Evolutionary conservation across 2,113 vertebrate genomes (phyloP), one percentile per base, ranked within the genome.

Genomic region (Heterocephalus glaber): DNA sequence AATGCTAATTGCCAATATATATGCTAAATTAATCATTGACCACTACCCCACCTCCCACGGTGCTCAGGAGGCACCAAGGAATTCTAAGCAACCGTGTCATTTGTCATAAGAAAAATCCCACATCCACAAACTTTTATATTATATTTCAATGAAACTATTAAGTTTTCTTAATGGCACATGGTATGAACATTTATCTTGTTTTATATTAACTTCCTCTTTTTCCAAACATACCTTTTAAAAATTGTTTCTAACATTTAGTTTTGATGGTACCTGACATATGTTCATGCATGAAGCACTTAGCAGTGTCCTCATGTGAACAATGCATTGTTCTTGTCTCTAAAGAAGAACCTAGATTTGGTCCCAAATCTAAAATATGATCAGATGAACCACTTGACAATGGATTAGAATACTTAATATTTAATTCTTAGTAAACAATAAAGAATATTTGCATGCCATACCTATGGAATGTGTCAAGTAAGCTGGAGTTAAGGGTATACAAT

Each of bases 71-170:
- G 41, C 28, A 74, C 41, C 28, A 68, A 49, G 16, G 54, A 38
- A 58, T 90, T 81, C 12, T 65, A 92, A 86, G 79, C 16, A 89
- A 81, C 83, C 44, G 58, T 80, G 16, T 95, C 13, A 86, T 86
- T 68, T 30, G 24, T 86, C 68, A 30, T 60, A 66, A 72, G 44
- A 96, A 58, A 68, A 65, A 85, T 16, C 76, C 20, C 30, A 83
- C 24, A 5, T n/a, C 47, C 7, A 52, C 47, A 30, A 33, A 77
- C 28, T 35, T 74, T 52, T 47, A 77, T 49, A 30, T 13, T 47
- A 16, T 41, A 52, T 60, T 95, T 20, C 72, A 49, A 65, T 82
- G 41, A 83, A 89, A 89, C 20, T 49, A 28, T 28, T 83, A 63
- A 35, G 2, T 63, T 77, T 33, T 60, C 24, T 65, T 47, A 83